Percentiles rank a stretch among this genome's conserved stretches.
Evolutionary conservation across 2,888 invertebrate genomes (phyloP).

Genomic region (Clusia tigrina): DNA sequence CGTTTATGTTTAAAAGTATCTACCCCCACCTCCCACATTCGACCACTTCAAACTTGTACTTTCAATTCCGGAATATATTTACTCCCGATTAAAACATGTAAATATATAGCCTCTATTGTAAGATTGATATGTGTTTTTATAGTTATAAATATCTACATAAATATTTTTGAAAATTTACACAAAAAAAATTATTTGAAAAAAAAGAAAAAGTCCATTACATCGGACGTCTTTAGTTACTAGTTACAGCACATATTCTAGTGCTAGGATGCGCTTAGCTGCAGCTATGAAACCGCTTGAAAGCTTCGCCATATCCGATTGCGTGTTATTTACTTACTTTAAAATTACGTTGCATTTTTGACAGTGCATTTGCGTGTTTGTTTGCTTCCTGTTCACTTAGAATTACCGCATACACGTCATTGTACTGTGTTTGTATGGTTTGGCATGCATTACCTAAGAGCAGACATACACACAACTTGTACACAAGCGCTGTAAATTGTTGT

Average conservation of each 20-base stretch:
- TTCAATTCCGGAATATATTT: constrained; percentile 55
- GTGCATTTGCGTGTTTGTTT: not conserved
- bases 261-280: not conserved
- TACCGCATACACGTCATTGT: no score
- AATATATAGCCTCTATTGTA: not conserved
- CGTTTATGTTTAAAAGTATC: constrained; percentile 33
- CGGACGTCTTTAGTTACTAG: no score
- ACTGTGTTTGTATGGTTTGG: not conserved
- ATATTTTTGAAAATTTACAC: no score
- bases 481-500: constrained; percentile 1
- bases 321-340: not conserved
- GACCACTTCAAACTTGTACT: constrained; percentile 18
- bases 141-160: not conserved
- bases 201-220: no score
- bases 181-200: no score
- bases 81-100: not conserved
- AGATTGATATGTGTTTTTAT: not conserved
- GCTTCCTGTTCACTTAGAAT: not conserved
- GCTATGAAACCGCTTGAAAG: not conserved
- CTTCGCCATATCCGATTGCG: not conserved
- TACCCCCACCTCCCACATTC: constrained; percentile 33
- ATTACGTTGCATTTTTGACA: not conserved
- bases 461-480: not conserved
- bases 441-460: not conserved
- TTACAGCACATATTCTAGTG: not conserved